These are phyloP conservation scores for Thomomys bottae DNA, from an alignment of 2,113 vertebrate genomes.

Conservation along the genomic window DNA sequence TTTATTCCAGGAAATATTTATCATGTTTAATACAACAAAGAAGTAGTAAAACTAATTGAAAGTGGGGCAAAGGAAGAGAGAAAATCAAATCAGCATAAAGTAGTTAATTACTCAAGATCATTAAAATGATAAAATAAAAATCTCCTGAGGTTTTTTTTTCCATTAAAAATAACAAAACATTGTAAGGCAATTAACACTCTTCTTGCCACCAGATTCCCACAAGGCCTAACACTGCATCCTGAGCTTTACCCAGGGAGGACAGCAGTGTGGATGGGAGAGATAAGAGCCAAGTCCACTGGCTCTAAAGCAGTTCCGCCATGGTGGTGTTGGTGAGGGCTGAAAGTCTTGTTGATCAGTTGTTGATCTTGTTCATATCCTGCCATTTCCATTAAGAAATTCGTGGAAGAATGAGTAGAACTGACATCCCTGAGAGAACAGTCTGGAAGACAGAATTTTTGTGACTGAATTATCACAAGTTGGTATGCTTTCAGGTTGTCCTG, in stretches of 20 bases:
- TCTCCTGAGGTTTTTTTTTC: neutral
- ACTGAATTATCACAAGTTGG: neutral
- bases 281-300: too few species aligned
- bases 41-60: neutral
- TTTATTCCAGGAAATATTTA: neutral
- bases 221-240: neutral
- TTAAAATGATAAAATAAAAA: neutral
- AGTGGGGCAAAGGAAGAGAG: neutral
- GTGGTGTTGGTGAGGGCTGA: neutral
- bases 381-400: neutral
- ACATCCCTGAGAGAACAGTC: neutral
- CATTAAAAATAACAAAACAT: constrained; percentile 39
- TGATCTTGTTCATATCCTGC: too few species aligned
- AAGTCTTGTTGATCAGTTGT: neutral
- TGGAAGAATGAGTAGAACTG: neutral
- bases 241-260: neutral
- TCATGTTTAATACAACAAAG: neutral
- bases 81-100: constrained; percentile 7
- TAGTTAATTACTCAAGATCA: neutral
- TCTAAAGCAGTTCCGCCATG: neutral
- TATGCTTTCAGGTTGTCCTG: neutral
- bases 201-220: neutral
- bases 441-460: neutral
- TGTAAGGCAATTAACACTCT: neutral
- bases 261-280: neutral